Evolutionary conservation across 2,113 vertebrate species (phyloP).

Genomic region (Leucosticte australis): DNA sequence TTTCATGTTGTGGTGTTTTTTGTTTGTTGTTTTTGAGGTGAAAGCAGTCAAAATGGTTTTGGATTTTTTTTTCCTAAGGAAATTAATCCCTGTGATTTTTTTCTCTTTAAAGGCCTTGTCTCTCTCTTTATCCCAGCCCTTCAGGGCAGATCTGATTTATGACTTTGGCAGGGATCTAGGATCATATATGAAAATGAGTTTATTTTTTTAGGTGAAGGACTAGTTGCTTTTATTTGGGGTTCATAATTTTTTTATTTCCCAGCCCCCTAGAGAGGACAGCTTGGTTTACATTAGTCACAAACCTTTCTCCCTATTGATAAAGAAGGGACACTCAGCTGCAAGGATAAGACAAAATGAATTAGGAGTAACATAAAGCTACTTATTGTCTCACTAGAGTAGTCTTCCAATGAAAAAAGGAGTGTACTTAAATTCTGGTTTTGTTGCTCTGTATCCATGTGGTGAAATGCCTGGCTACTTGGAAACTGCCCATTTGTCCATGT

Average conservation of each 20-base stretch:
- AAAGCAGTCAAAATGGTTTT: background rate
- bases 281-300: background rate
- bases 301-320: background rate
- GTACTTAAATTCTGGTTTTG: background rate
- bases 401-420: background rate
- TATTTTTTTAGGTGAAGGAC: background rate
- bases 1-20: background rate
- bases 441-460: background rate
- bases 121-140: background rate
- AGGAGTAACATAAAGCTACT: background rate
- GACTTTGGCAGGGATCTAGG: background rate
- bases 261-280: background rate
- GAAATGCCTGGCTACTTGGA: background rate
- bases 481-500: background rate
- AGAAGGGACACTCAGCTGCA: background rate
- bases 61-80: background rate
- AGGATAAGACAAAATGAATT: background rate
- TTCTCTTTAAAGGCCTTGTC: background rate
- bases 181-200: background rate
- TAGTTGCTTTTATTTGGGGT: background rate
- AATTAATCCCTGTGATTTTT: background rate
- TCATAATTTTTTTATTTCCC: background rate
- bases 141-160: background rate
- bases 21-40: background rate
- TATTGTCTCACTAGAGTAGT: background rate